Evolutionary conservation across 2,797 vertebrate genomes (phyloP), one percentile per base, ranked within the genome.

Genomic region (Notolabrus celidotus): DNA sequence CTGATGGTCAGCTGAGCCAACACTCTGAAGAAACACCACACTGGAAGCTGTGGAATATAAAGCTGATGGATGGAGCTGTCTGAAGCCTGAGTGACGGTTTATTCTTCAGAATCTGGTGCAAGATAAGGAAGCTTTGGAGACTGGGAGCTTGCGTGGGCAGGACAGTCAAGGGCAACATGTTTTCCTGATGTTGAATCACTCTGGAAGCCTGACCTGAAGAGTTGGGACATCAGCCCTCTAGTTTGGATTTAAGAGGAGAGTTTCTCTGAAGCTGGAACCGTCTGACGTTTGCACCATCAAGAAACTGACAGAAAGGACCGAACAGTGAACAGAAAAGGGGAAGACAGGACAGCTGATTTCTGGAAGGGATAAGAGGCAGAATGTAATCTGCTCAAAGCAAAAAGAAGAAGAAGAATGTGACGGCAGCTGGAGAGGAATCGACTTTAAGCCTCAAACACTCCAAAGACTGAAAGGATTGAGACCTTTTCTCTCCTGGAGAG

Each of bases 1-100:
- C 71, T 60, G 55, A 52, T n/a, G 53, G 58, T 80, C 84, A 82
- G 78, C 83, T 74, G 79, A 87, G 79, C 8, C 7, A 64, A 59
- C 34, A 25, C 39, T 8, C 60, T 29, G 53, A 27, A 75, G 68
- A 67, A 67, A 79, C 57, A 15, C 0, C 2, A 34, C 45, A 52
- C 3, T 38, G 49, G 33, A 66, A 33, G 31, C 41, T 62, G 64
- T 59, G 75, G 64, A 81, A 58, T 66, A 47, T 80, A 45, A 42
- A 69, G 23, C 61, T 22, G 39, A 11, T 67, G 23, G 31, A n/a
- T 42, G 38, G 47, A 74, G 41, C 45, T 20, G n/a, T 2, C 4
- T 43, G 65, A 41, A 25, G 65, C n/a, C 38, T 1, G 7, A 38
- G 23, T 25, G 42, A 66, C 1, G 1, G 12, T 12, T 33, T 63